Evolutionary conservation across 2,888 invertebrate species (phyloP).

Genomic region (Strigamia crassipes): DNA sequence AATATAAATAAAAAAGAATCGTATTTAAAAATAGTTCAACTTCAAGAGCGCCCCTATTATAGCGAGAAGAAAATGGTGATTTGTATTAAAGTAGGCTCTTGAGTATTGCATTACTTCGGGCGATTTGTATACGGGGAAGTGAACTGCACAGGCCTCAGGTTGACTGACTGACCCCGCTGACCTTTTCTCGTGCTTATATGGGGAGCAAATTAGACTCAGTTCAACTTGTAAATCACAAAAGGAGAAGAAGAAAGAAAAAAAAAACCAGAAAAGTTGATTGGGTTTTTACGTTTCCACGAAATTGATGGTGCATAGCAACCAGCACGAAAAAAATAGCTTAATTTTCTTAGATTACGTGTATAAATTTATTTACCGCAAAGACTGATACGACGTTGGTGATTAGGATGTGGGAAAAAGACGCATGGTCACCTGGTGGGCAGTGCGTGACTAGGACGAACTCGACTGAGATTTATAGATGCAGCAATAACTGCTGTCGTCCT

Average conservation of each 20-base stretch:
- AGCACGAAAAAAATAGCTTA: not conserved
- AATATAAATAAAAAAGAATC: not conserved
- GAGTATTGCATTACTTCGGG: slow-evolving; percentile 19
- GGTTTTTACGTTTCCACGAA: not conserved
- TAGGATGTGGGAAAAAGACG: slow-evolving; percentile 23
- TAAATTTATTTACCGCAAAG: slow-evolving; percentile 15
- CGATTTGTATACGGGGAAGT: slow-evolving; percentile 23
- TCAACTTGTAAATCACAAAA: slow-evolving; percentile 9
- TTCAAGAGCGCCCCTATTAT: slow-evolving; percentile 26
- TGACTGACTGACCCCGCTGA: slow-evolving; percentile 26
- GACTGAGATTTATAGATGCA: slow-evolving; percentile 21
- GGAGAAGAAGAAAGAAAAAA: not conserved
- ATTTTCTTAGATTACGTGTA: not conserved
- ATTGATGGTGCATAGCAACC: slow-evolving; percentile 2
- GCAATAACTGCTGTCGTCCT: not conserved
- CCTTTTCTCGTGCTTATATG: slow-evolving; percentile 17
- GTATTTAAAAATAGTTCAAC: slow-evolving; percentile 15
- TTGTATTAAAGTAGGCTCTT: slow-evolving; percentile 35
- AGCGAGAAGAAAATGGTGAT: slow-evolving; percentile 13
- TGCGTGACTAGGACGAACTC: slow-evolving; percentile 10
- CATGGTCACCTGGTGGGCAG: slow-evolving; percentile 23
- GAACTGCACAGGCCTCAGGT: slow-evolving; percentile 24
- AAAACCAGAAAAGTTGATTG: not conserved
- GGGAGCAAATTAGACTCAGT: slow-evolving; percentile 28
- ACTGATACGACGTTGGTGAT: not conserved